Percentiles rank a stretch among this genome's conserved stretches.
Evolutionary conservation across 2,113 vertebrate species (phyloP).

Genomic region (Maccullochella peelii): DNA sequence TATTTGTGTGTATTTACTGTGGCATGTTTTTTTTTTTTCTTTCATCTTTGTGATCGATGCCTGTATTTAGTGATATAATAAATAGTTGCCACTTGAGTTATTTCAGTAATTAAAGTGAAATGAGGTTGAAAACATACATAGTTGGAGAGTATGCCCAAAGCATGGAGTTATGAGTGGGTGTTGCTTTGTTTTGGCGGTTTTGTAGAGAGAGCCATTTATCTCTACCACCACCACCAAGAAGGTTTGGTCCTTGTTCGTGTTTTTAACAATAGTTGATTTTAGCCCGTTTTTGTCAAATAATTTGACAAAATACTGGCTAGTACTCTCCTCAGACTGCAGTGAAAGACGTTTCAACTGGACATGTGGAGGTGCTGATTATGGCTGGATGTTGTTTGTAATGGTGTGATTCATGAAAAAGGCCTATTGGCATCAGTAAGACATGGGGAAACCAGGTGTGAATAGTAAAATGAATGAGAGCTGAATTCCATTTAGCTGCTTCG

Average conservation of each 20-base stretch:
- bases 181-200: neutral
- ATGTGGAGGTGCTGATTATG: neutral
- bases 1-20: neutral
- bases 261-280: no score
- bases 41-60: neutral
- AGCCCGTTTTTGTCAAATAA: no score
- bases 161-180: neutral
- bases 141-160: neutral
- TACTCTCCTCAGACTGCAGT: neutral
- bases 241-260: neutral
- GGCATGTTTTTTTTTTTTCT: neutral
- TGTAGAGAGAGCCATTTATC: neutral
- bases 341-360: neutral
- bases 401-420: no score
- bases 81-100: neutral
- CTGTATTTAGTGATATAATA: neutral
- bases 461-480: no score
- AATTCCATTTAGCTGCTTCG: neutral
- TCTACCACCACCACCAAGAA: no score
- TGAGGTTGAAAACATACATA: neutral
- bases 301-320: neutral
- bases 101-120: constrained; percentile 16
- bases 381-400: neutral
- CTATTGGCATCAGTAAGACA: neutral
- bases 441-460: neutral